phyloP scores from a whole-genome alignment of 2,888 invertebrate genomes.

The Aethes cnicana region DNA sequence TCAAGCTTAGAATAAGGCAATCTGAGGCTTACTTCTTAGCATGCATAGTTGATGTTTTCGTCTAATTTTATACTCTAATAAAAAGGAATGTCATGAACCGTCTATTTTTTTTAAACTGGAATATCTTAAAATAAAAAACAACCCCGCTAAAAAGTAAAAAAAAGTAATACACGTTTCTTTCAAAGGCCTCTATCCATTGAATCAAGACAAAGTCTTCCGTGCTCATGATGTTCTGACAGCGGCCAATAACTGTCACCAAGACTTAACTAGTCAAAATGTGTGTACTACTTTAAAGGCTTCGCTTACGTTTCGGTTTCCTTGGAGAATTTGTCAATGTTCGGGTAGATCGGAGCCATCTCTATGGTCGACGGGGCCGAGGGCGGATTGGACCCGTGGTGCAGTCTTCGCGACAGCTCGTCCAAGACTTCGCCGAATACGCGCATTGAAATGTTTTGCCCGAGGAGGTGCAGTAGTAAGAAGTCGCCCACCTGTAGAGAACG shows the following conservation, averaged over 20 bases:
- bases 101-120: slow-evolving; percentile 39
- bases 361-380: slow-evolving; percentile 93
- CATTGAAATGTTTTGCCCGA: slow-evolving; percentile 93
- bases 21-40: slow-evolving; percentile 40
- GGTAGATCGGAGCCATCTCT: slow-evolving; percentile 93
- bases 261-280: slow-evolving; percentile 18
- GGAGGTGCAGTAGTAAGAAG: slow-evolving; percentile 90
- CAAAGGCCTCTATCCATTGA: slow-evolving; percentile 21
- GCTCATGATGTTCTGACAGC: slow-evolving; percentile 10
- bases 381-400: slow-evolving; percentile 88
- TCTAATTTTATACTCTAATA: slow-evolving; percentile 26
- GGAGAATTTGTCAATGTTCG: slow-evolving; percentile 88
- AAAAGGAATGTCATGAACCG: slow-evolving; percentile 58
- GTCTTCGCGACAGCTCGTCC: slow-evolving; percentile 87
- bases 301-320: slow-evolving; percentile 92
- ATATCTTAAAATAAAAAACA: slow-evolving; percentile 11
- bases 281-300: slow-evolving; percentile 25
- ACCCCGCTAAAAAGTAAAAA: slow-evolving; percentile 10
- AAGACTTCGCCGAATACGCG: slow-evolving; percentile 90
- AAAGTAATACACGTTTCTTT: slow-evolving; percentile 27
- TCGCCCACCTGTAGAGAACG: slow-evolving; percentile 88
- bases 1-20: slow-evolving; percentile 44
- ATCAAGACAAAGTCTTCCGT: slow-evolving; percentile 12
- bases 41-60: slow-evolving; percentile 26
- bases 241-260: slow-evolving; percentile 9